phyloP scores from a whole-genome alignment of 2,113 vertebrate species.

The Rhadina sibilatrix region DNA sequence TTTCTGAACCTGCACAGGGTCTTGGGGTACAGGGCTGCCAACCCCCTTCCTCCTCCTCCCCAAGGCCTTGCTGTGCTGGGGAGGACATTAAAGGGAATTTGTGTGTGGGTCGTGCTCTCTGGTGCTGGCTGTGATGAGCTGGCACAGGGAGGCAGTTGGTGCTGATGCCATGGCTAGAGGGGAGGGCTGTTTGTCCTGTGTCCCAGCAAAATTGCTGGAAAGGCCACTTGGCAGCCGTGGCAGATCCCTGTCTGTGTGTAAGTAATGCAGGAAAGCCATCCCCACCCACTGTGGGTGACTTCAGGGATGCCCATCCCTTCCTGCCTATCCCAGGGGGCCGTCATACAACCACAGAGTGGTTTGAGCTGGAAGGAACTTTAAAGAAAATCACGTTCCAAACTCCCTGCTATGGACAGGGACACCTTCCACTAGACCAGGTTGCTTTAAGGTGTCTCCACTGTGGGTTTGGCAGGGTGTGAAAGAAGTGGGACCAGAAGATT shows the following conservation, averaged over 20 bases:
- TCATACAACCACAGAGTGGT: background rate
- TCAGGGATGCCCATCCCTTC: background rate
- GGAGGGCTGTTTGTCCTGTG: background rate
- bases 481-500: rapidly evolving
- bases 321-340: background rate
- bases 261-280: background rate
- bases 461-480: background rate
- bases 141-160: background rate
- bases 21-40: background rate
- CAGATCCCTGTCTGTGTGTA: rapidly evolving
- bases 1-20: background rate
- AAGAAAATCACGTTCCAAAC: background rate
- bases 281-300: rapidly evolving
- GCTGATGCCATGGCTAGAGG: background rate
- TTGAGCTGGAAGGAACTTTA: background rate
- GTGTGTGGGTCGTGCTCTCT: background rate
- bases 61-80: background rate
- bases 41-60: background rate
- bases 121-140: background rate
- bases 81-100: background rate
- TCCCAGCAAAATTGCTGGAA: background rate
- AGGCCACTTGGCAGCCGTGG: background rate
- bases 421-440: background rate
- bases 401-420: background rate
- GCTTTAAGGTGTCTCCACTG: background rate